A percentile compares a stretch with the other conserved stretches of the same genome.
Evolutionary conservation across 2,113 vertebrate species (phyloP).

Genomic region (Rostratula benghalensis): DNA sequence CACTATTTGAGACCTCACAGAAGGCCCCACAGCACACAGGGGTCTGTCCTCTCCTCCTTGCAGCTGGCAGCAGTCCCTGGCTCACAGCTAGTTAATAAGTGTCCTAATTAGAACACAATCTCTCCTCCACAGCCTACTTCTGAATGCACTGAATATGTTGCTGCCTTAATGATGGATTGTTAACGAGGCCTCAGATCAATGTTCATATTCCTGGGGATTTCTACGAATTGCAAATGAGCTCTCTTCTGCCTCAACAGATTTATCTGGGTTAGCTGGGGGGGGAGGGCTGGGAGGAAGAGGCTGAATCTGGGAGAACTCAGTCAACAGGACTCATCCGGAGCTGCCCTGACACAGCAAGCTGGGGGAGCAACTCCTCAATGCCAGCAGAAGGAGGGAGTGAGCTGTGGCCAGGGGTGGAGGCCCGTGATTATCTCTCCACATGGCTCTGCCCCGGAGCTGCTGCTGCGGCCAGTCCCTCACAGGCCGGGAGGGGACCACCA

Average conservation of each 20-base stretch:
- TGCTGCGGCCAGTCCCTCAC: background rate
- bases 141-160: background rate
- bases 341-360: rapidly evolving
- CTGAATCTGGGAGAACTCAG: background rate
- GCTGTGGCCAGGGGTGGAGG: background rate
- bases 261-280: constrained; percentile 32
- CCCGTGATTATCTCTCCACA: background rate
- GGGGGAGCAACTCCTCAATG: rapidly evolving
- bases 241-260: background rate
- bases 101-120: constrained; percentile 51
- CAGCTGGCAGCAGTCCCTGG: constrained; percentile 16
- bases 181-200: constrained; percentile 59
- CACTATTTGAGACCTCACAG: background rate
- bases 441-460: rapidly evolving
- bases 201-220: constrained; percentile 60
- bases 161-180: constrained; percentile 48
- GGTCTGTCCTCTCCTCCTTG: background rate
- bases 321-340: background rate
- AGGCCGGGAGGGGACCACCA: background rate
- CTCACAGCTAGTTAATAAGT: constrained; percentile 40
- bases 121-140: constrained; percentile 47
- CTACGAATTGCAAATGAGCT: constrained; percentile 31
- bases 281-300: background rate
- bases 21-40: background rate
- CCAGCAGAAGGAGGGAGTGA: rapidly evolving